Evolutionary conservation across 2,797 vertebrate genomes (phyloP), one percentile per base, ranked within the genome.

Genomic region (Hyperoplus immaculatus): DNA sequence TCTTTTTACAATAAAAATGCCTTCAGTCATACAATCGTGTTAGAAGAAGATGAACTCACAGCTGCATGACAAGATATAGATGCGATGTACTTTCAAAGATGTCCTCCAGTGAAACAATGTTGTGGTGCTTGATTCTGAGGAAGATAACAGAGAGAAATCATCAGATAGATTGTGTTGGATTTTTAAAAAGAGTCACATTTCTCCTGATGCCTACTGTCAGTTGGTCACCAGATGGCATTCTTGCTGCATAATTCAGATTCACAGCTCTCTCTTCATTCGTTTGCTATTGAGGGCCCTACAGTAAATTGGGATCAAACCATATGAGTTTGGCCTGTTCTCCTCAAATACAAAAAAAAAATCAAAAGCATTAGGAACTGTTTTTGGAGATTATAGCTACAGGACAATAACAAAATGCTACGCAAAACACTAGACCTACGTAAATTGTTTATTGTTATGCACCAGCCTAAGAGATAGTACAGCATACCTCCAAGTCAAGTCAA

Each of bases 41-140:
- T 12, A 7, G n/a, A 69, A 59, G 3, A 13, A 74, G 61, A 64
- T 14, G 4, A 60, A 96, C 98, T 98, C 90, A 99, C 98, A 99
- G 95, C 91, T 99, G 97, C 98, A 99, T 99, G 92, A 99, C 96
- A 72, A 99, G 97, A 91, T 99, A 99, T 70, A 99, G 96, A 86
- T 99, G 98, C 63, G 97, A 97, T 74, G 96, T 90, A 55, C 96
- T 99, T 93, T 99, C 98, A 5, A 98, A 99, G 92, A 99, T 99
- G 90, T 99, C 98, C 87, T 99, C 97, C 95, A 99, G 93, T 1
- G 97, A 96, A 80, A 99, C 97, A 0, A 99, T 99, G 87, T 99
- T 99, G 76, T 97, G 94, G 75, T 99, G 98, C 87, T 99, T 96
- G 94, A 99, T 98, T 95, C 98, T 99, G 80, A 60, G 53, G 63